Evolutionary conservation across 37 sponge, comb jelly and placozoan genomes (phyloP).

Genomic region (Aplysina aerophoba): DNA sequence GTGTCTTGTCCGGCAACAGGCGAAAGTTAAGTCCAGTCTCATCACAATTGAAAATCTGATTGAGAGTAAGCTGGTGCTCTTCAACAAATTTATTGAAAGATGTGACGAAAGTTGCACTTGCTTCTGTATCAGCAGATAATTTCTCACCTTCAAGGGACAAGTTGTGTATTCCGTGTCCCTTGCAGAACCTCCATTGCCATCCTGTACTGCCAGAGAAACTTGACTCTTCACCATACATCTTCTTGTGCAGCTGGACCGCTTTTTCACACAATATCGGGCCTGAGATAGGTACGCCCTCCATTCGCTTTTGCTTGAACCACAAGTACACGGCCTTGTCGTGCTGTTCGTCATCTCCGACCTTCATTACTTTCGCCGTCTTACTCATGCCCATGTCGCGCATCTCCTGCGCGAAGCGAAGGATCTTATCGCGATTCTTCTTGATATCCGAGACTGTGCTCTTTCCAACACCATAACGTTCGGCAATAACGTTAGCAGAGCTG

Average conservation of each 20-base stretch:
- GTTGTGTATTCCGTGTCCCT: neutral
- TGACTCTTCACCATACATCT: neutral
- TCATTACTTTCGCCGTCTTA: no score
- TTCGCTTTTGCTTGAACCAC: slow-evolving; percentile 12
- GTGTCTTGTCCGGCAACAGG: no score
- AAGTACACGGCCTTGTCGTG: slow-evolving; percentile 19
- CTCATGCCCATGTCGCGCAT: no score
- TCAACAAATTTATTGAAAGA: slow-evolving; percentile 10
- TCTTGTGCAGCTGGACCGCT: neutral
- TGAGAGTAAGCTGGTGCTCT: neutral
- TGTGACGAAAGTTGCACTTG: neutral
- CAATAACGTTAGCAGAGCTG: no score
- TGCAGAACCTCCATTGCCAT: slow-evolving; percentile 23
- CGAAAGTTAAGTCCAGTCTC: no score
- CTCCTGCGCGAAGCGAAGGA: no score
- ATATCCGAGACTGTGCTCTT: no score
- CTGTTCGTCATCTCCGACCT: slow-evolving; percentile 17
- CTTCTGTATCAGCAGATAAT: no score
- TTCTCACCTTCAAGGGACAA: slow-evolving; percentile 6
- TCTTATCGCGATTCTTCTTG: no score
- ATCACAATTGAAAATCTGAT: slow-evolving; percentile 28
- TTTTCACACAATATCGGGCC: slow-evolving; percentile 3
- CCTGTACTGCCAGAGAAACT: slow-evolving; percentile 4
- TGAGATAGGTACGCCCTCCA: neutral
- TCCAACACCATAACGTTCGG: no score